phyloP scores from a whole-genome alignment of 2,888 invertebrate species.

The Crocallis elinguaria region DNA sequence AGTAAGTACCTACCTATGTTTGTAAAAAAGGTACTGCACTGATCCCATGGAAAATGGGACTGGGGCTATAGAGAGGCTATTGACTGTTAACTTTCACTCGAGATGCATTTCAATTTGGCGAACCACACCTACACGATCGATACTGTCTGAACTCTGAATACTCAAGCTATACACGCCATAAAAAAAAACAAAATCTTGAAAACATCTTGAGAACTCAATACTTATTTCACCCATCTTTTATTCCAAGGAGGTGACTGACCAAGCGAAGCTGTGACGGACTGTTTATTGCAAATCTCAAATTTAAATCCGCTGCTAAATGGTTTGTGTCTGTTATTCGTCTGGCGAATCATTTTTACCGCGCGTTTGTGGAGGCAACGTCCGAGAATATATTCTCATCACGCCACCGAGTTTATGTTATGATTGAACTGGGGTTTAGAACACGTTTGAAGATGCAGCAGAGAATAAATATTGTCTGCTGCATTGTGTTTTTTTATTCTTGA shows the following conservation, averaged over 20 bases:
- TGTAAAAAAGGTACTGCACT: too few relatives aligned
- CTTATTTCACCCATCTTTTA: neutral
- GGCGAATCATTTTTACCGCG: slow-evolving; percentile 11
- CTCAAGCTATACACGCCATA: neutral
- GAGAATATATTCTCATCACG: slow-evolving; percentile 21
- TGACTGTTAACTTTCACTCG: too few relatives aligned
- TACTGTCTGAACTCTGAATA: too few relatives aligned
- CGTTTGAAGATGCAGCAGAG: slow-evolving; percentile 8
- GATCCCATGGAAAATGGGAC: too few relatives aligned
- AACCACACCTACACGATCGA: too few relatives aligned
- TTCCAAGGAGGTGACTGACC: slow-evolving; percentile 33
- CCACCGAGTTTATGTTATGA: slow-evolving; percentile 23
- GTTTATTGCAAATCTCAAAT: slow-evolving; percentile 39
- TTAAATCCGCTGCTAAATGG: slow-evolving; percentile 35
- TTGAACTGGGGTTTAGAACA: slow-evolving; percentile 20
- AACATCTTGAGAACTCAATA: neutral
- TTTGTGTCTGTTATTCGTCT: slow-evolving; percentile 28
- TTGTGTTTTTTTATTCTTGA: neutral
- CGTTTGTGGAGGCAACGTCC: slow-evolving; percentile 8
- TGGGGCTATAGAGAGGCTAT: too few relatives aligned
- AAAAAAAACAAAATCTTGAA: neutral
- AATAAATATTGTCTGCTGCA: neutral
- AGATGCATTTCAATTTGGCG: too few relatives aligned
- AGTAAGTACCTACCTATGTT: too few relatives aligned
- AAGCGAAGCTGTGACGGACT: slow-evolving; percentile 26